These are phyloP conservation scores for Dryomyza anilis DNA, from an alignment of 2,888 invertebrate species.

Conservation along the genomic window DNA sequence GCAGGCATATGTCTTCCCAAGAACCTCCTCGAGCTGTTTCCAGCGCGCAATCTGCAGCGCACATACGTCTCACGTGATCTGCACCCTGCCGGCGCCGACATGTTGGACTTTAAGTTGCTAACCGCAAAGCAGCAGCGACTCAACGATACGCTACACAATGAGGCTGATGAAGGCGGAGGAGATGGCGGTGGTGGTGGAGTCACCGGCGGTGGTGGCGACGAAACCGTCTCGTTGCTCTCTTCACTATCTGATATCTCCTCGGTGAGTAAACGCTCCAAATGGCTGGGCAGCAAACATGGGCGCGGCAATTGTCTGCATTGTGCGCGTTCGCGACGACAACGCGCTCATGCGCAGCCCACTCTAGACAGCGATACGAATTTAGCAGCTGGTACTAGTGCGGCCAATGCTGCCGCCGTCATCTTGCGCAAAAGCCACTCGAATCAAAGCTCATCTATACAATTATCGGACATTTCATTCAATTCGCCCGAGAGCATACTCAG, in stretches of 20 bases:
- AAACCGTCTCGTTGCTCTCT: constrained; percentile 57
- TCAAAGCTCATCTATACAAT: constrained; percentile 46
- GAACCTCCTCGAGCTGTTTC: constrained; percentile 59
- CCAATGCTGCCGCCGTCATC: constrained; percentile 5
- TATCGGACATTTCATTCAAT: constrained; percentile 57
- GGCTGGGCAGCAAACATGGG: constrained; percentile 55
- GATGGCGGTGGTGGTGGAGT: too few species aligned
- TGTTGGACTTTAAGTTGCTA: constrained; percentile 52
- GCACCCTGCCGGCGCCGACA: constrained; percentile 56
- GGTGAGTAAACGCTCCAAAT: constrained; percentile 57
- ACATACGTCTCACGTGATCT: constrained; percentile 61
- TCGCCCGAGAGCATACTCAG: constrained; percentile 61
- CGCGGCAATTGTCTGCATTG: constrained; percentile 57
- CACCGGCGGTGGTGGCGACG: too few species aligned
- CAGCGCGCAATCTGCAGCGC: constrained; percentile 51
- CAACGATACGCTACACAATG: constrained; percentile 57
- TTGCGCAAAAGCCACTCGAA: constrained; percentile 14
- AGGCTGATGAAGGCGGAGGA: constrained; percentile 58
- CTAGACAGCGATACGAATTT: constrained; percentile 42
- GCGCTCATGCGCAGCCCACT: constrained; percentile 40
- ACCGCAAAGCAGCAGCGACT: constrained; percentile 53
- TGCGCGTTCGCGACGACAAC: constrained; percentile 52
- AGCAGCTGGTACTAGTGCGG: constrained; percentile 25
- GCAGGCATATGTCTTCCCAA: constrained; percentile 60
- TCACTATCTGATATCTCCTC: constrained; percentile 61